phyloP scores from a whole-genome alignment of 2,113 vertebrate genomes.

The Mastomys natalensis region DNA sequence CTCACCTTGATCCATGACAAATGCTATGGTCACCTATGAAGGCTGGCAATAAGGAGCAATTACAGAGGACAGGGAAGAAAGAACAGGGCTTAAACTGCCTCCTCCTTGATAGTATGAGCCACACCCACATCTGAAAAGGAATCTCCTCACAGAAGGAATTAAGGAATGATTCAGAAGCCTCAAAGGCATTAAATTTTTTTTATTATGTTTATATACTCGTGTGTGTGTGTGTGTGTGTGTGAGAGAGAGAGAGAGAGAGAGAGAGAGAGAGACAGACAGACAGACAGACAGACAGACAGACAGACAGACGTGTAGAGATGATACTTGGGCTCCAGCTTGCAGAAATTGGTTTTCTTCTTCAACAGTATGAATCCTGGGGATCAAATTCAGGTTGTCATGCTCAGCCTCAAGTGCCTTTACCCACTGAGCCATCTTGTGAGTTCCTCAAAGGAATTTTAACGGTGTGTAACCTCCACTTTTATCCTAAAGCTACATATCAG shows the following conservation, averaged over 20 bases:
- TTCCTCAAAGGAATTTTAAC: neutral
- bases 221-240: neutral
- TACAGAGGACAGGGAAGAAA: neutral
- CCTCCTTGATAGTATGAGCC: neutral
- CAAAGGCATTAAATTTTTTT: neutral
- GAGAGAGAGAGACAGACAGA: neutral
- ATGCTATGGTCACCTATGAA: neutral
- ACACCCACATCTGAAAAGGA: neutral
- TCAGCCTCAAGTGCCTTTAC: neutral
- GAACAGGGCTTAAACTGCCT: neutral
- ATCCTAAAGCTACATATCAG: neutral
- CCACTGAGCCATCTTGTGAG: neutral
- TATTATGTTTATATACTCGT: neutral
- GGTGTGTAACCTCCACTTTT: neutral
- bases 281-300: too few relatives aligned
- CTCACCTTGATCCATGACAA: neutral
- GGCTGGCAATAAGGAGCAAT: neutral
- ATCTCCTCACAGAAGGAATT: neutral
- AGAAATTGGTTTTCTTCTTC: neutral
- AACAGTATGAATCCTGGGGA: neutral
- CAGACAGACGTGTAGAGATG: neutral
- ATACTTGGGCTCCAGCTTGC: neutral
- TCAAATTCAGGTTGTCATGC: neutral
- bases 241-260: neutral
- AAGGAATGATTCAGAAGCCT: neutral